phyloP scores from a whole-genome alignment of 1,140 invertebrate genomes.

The Drosophila seguyi region DNA sequence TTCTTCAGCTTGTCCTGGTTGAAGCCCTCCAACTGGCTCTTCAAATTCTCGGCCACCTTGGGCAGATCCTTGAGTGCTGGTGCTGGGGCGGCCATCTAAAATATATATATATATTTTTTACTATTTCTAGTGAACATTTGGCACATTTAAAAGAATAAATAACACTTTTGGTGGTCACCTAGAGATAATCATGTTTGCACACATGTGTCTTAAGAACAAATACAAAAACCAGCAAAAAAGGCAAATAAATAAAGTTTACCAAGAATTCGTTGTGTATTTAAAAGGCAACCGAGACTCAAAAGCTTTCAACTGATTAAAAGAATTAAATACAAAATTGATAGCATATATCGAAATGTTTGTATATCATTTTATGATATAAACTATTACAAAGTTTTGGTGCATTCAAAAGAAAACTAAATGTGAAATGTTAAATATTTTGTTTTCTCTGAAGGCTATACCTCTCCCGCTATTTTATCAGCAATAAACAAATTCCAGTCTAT shows the following conservation, averaged over 20 bases:
- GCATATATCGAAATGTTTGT: neutral
- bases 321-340: constrained; percentile 6
- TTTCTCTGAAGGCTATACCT: neutral
- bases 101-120: neutral
- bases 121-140: neutral
- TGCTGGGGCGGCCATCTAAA: constrained; percentile 79
- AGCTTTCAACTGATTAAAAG: neutral
- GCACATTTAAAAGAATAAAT: constrained; percentile 1
- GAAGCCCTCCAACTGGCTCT: constrained; percentile 94
- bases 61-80: constrained; percentile 95
- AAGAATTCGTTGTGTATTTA: constrained; percentile 4
- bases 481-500: neutral
- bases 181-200: constrained; percentile 2
- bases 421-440: neutral
- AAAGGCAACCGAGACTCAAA: neutral
- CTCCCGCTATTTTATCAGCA: neutral
- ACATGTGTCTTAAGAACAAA: neutral
- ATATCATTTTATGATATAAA: neutral
- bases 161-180: neutral
- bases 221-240: neutral
- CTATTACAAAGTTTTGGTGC: neutral
- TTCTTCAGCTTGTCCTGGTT: constrained; percentile 93
- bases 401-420: neutral
- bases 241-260: neutral
- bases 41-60: constrained; percentile 94